phyloP scores from a whole-genome alignment of 2,888 invertebrate species.

The Melipona beecheii region DNA sequence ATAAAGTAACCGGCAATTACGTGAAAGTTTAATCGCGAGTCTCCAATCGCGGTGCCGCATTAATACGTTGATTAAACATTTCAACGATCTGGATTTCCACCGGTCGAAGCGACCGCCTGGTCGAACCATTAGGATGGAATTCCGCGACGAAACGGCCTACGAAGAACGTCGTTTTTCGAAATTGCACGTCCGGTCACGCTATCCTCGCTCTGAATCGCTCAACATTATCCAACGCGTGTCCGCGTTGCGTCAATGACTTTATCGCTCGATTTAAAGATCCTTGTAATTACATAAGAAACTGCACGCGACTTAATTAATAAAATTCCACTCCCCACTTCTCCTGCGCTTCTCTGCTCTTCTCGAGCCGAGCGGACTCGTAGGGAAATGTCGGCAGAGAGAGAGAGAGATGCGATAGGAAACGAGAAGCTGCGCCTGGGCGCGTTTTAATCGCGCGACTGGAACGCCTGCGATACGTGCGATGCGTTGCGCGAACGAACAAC shows the following conservation, averaged over 20 bases:
- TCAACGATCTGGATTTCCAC: slow-evolving; percentile 15
- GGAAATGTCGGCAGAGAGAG: not conserved
- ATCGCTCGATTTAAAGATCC: slow-evolving; percentile 51
- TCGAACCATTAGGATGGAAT: slow-evolving; percentile 41
- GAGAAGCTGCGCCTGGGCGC: slow-evolving; percentile 35
- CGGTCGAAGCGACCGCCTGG: not conserved
- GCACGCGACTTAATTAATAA: slow-evolving; percentile 57
- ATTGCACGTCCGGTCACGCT: slow-evolving; percentile 66
- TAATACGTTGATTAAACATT: slow-evolving; percentile 41
- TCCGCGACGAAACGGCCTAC: slow-evolving; percentile 37
- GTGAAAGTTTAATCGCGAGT: slow-evolving; percentile 13
- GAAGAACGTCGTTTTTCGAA: slow-evolving; percentile 62
- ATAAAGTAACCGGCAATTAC: slow-evolving; percentile 40
- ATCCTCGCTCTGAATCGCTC: slow-evolving; percentile 51
- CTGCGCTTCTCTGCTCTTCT: not conserved
- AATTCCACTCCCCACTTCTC: not conserved
- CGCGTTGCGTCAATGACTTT: slow-evolving; percentile 66
- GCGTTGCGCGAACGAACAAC: slow-evolving; percentile 23
- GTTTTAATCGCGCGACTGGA: slow-evolving; percentile 53
- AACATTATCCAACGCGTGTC: slow-evolving; percentile 57
- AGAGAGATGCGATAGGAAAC: slow-evolving; percentile 25
- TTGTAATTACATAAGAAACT: slow-evolving; percentile 54
- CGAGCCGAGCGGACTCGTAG: not conserved
- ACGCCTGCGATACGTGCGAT: slow-evolving; percentile 41
- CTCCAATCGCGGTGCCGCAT: not conserved